These are phyloP conservation scores for Brienomyrus brachyistius DNA, from an alignment of 2,113 vertebrate species.

Conservation along the genomic window DNA sequence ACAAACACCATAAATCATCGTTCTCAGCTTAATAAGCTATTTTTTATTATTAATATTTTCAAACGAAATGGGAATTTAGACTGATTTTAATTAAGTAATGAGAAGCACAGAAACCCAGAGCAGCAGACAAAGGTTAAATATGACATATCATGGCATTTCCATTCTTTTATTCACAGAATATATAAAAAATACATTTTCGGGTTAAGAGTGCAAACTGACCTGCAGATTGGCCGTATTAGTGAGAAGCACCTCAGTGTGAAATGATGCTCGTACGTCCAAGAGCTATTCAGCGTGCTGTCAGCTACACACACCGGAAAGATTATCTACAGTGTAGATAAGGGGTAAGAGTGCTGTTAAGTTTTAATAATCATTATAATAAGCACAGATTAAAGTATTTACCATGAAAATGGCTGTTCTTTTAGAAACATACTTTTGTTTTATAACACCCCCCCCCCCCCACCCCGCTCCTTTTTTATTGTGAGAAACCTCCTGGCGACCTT, in stretches of 20 bases:
- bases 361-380: conserved; percentile 70
- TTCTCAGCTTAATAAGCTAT: background rate
- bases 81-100: background rate
- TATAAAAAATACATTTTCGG: background rate
- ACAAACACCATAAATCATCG: background rate
- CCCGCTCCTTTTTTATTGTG: conserved; percentile 38
- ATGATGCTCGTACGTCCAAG: conserved; percentile 45
- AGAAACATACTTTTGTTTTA: conserved; percentile 51
- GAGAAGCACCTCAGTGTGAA: background rate
- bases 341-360: conserved; percentile 39
- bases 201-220: background rate
- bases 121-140: background rate
- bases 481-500: conserved; percentile 60
- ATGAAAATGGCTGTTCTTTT: conserved; percentile 55
- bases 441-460: conserved; percentile 46
- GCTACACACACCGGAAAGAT: background rate
- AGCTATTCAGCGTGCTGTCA: conserved; percentile 30
- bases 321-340: conserved; percentile 31
- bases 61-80: background rate
- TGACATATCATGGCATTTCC: background rate
- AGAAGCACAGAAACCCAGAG: background rate
- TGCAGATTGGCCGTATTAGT: background rate
- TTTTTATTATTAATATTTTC: background rate
- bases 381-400: conserved; percentile 61
- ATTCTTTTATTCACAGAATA: background rate